phyloP scores from a whole-genome alignment of 2,797 vertebrate species.

The Hoplostethus atlanticus region DNA sequence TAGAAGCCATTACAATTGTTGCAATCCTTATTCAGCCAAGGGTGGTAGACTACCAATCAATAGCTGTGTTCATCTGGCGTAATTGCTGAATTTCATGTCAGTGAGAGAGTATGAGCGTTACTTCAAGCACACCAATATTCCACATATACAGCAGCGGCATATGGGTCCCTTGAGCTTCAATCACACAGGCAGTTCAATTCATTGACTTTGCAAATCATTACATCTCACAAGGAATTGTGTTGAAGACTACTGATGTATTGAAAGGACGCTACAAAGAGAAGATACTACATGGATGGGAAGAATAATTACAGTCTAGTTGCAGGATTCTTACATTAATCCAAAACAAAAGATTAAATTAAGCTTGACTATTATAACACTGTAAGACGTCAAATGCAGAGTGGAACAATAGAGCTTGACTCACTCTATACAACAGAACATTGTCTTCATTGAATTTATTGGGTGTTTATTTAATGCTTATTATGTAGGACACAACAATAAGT shows the following conservation, averaged over 20 bases:
- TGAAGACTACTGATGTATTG: constrained; percentile 68
- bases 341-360: constrained; percentile 80
- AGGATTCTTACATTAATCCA: constrained; percentile 66
- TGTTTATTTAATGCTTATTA: constrained; percentile 95
- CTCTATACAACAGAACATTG: constrained; percentile 86
- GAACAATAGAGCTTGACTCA: constrained; percentile 81
- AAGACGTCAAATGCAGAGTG: constrained; percentile 80
- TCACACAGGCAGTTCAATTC: constrained; percentile 77
- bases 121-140: constrained; percentile 69
- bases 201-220: constrained; percentile 83
- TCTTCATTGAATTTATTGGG: constrained; percentile 96
- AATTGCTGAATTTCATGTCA: constrained; percentile 79
- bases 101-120: constrained; percentile 69
- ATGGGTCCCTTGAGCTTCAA: constrained; percentile 82
- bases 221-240: constrained; percentile 71
- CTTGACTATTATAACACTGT: constrained; percentile 52
- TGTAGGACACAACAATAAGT: constrained; percentile 90
- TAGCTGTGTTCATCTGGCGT: constrained; percentile 74
- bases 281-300: constrained; percentile 55
- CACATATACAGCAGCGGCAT: constrained; percentile 72
- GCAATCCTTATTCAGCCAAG: constrained; percentile 67
- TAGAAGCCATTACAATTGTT: constrained; percentile 86
- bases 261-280: constrained; percentile 62
- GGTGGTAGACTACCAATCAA: constrained; percentile 70
- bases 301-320: constrained; percentile 66